Conservation (phyloP, 2,113 vertebrate species). For the Spheniscus mendiculus region DNA sequence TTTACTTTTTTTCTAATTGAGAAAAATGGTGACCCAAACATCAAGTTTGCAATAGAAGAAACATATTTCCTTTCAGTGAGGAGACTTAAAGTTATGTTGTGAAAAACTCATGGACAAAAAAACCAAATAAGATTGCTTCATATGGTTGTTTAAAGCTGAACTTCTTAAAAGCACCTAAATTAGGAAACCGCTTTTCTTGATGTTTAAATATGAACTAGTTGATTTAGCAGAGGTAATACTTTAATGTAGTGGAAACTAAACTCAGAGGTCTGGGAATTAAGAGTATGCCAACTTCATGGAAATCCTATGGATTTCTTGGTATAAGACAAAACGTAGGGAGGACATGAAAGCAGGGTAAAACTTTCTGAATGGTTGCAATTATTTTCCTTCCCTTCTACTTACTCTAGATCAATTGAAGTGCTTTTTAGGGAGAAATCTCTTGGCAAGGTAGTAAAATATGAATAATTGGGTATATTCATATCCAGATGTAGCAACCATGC, state of each 20-base stretch:
- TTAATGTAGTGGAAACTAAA: not conserved
- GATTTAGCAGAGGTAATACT: not conserved
- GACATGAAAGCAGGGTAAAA: not conserved
- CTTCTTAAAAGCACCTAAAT: not conserved
- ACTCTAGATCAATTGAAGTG: not conserved
- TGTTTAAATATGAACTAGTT: not conserved
- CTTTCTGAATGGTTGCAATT: not conserved
- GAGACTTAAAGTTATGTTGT: not conserved
- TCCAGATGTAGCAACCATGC: not conserved
- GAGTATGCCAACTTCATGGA: not conserved
- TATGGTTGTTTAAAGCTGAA: not conserved
- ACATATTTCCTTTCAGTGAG: not conserved
- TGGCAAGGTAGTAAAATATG: conserved; percentile 9
- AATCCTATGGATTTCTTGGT: not conserved
- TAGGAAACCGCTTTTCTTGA: not conserved
- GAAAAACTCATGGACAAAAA: not conserved
- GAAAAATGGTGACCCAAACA: not conserved
- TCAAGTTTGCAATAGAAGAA: not conserved
- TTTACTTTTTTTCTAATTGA: not conserved
- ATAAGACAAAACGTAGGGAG: not conserved
- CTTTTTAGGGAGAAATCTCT: not conserved
- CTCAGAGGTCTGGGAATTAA: not conserved
- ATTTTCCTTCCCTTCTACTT: not conserved
- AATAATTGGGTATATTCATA: not conserved
- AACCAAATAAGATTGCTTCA: not conserved